Conservation (phyloP, 2,797 vertebrate species). For the Neopelma chrysocephalum region DNA sequence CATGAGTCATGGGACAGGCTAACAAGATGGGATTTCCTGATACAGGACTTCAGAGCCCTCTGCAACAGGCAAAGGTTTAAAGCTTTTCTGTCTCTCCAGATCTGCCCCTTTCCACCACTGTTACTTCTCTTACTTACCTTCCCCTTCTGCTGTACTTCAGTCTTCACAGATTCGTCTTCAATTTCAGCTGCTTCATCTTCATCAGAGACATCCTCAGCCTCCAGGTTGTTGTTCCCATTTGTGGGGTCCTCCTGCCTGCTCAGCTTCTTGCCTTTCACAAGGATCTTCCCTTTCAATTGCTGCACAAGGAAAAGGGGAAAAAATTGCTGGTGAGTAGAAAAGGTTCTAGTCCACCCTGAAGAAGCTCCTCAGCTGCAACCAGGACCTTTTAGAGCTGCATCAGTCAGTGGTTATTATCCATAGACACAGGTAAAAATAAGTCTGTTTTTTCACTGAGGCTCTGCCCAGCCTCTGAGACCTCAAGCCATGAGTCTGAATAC, state of each 20-base stretch:
- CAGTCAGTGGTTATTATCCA: neutral
- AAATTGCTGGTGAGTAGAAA: neutral
- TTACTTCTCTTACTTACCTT: conserved; percentile 18
- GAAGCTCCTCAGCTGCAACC: neutral
- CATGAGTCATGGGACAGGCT: neutral
- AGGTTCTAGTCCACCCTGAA: neutral
- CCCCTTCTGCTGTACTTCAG: conserved; percentile 68
- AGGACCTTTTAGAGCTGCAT: neutral
- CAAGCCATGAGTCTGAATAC: neutral
- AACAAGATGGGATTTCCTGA: neutral
- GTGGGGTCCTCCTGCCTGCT: conserved; percentile 83
- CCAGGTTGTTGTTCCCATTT: conserved; percentile 68
- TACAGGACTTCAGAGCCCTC: neutral
- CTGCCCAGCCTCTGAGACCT: neutral
- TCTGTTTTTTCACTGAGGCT: neutral
- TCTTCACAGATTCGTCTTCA: conserved; percentile 83
- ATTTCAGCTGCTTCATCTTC: conserved; percentile 94
- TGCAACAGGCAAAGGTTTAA: neutral
- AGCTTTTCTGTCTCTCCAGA: neutral
- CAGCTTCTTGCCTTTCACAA: conserved; percentile 93
- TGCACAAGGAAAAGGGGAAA: conserved; percentile 48
- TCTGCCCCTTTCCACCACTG: neutral
- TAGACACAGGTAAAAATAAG: neutral
- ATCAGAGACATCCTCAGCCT: conserved; percentile 85
- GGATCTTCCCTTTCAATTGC: conserved; percentile 89